Base-by-base conservation (phyloP, 2,888 invertebrate species). In the Drosophila hamatofila region DNA sequence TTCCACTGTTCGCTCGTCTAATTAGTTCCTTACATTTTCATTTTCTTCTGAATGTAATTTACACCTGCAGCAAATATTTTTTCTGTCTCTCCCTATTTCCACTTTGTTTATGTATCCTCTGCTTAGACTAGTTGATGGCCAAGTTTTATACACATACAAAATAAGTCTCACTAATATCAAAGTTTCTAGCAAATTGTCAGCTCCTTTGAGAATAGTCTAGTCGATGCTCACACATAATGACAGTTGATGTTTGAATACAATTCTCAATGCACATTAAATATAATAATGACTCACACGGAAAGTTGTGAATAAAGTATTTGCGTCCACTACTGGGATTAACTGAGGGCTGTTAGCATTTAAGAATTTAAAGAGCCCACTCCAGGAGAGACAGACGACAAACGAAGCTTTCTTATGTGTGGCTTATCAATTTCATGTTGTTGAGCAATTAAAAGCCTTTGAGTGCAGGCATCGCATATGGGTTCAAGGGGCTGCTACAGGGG, bases 371-470 rank as follows among this genome's bases (percentile, higher is more conserved):
- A 23, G 51, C 18, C 14, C 12, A 12, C 14, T 37, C 35, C 30
- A 3, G 30, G 30, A 30, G 30, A 30, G 11, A 11, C 9, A 9
- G 30, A 30, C 30, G 16, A 6, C 2, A 27, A n/a, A 27, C n/a
- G 11, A 3, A 42, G n/a, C 46, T 46, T 23, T 33, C 41, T 63
- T 56, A 42, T 66, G 48, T 66, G 48, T 25, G 62, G 41, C 54
- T 66, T 60, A 60, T 51, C 70, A 63, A 56, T 68, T 61, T 74
- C 56, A 74, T 62, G 44, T 59, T 49, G 33, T 14, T 49, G 18
- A 60, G 74, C 79, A 83, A 83, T 86, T 79, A 70, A 68, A 63
- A 58, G 60, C 71, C 71, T 72, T 76, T 83, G 83, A 72, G 65
- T 69, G 30, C 41, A 51, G 27, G 51, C 21, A 12, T 0, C 3